Base-by-base conservation (phyloP, 2,113 vertebrate genomes). In the Otocyon megalotis region DNA sequence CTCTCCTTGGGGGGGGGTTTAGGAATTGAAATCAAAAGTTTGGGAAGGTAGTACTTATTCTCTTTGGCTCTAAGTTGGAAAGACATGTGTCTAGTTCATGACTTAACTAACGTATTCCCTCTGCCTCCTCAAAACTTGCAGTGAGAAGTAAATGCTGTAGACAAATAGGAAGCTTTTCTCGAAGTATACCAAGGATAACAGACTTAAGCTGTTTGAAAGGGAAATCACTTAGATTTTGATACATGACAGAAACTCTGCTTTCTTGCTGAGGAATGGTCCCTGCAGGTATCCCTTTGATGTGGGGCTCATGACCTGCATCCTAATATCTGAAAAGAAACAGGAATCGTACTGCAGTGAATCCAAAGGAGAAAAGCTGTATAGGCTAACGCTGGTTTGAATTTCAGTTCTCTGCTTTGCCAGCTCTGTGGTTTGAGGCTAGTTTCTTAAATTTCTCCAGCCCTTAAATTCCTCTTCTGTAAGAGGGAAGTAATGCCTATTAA, bases 191-290 rank as follows among this genome's bases (percentile, higher is more conserved):
- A 4, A 58, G 24, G n/a, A 37, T 67, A 72, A 63, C 14, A 90
- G 43, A 84, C 53, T 81, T 30, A 28, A 72, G 87, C 67, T 79
- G n/a, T 48, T 87, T 80, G 84, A 93, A 90, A 80, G 56, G n/a
- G 56, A 85, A 82, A 56, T 53, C 28, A 35, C 58, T 88, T 48
- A 37, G 1, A 11, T 69, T 62, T 69, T 85, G 54, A 54, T 22
- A 88, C 43, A 15, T 8, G 37, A 86, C 16, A 80, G 53, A 43
- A 32, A 48, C 37, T 26, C 43, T 54, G 65, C 26, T 72, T 74
- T 90, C 74, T 62, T 54, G 32, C 28, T 16, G 53, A 83, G 63
- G n/a, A 93, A 32, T 0, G 10, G 58, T 58, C 53, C 22, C 76
- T 20, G 3, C 8, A 32, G 48, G 53, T 14, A 17, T 32, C 5